phyloP scores from a whole-genome alignment of 2,888 invertebrate species.

The Caenorhabditis zanzibari region DNA sequence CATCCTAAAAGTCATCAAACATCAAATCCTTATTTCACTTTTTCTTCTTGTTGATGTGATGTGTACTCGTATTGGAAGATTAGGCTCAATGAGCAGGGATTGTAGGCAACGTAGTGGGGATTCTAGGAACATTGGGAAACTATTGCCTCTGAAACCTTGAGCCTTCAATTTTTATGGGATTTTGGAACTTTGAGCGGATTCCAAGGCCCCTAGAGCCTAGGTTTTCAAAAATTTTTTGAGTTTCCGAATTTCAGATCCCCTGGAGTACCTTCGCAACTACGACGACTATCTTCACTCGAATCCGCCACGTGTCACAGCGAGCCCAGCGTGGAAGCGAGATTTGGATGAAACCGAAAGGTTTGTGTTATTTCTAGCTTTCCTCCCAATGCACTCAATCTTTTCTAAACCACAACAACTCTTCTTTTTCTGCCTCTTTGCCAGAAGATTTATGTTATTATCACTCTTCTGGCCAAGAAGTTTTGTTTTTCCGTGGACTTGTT shows the following conservation, averaged over 20 bases:
- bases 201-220: no score
- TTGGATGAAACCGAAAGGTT: constrained; percentile 56
- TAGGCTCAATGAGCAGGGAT: background rate
- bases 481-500: constrained; percentile 37
- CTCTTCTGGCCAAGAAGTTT: background rate
- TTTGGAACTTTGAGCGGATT: no score
- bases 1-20: constrained; percentile 21
- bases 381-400: background rate
- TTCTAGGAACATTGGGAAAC: no score
- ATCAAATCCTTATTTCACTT: background rate
- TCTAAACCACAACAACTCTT: constrained; percentile 31
- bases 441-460: background rate
- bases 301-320: constrained; percentile 47
- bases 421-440: background rate
- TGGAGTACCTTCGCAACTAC: constrained; percentile 25
- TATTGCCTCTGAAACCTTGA: no score
- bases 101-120: no score
- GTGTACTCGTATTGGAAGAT: background rate
- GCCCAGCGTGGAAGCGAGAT: constrained; percentile 50
- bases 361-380: constrained; percentile 16
- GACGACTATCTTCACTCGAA: constrained; percentile 44
- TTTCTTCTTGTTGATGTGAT: constrained; percentile 1
- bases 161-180: no score
- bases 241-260: constrained; percentile 31
- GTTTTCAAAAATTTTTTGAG: no score